Conservation (phyloP, 2,797 vertebrate genomes). For the Chiroxiphia lanceolata region DNA sequence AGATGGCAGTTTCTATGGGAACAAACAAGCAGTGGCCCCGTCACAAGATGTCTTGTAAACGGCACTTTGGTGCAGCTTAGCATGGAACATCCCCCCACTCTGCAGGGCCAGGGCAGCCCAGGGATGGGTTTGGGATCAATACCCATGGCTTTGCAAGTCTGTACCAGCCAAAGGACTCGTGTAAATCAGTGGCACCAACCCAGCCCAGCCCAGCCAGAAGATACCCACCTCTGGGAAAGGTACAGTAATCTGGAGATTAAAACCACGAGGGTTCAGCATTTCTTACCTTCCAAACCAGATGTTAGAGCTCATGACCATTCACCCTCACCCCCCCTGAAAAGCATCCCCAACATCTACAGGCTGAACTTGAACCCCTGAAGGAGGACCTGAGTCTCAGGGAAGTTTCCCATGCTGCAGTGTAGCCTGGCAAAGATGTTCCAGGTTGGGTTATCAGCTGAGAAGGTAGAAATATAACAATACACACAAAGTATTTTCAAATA, state of each 20-base stretch:
- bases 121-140: accelerated
- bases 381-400: not conserved
- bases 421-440: not conserved
- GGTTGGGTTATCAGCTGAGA: not conserved
- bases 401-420: not conserved
- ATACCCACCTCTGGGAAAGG: not conserved
- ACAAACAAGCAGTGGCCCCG: constrained; percentile 24
- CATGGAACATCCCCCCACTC: not conserved
- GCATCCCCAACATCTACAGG: not conserved
- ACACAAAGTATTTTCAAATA: not conserved
- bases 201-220: not conserved
- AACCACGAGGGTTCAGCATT: not conserved
- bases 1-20: constrained; percentile 69
- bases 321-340: not conserved
- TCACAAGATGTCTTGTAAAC: not conserved
- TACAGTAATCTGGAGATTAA: not conserved
- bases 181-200: not conserved
- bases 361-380: not conserved
- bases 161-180: accelerated
- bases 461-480: not conserved
- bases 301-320: too few relatives aligned
- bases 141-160: accelerated
- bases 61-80: not conserved
- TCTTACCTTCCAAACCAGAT: not conserved
- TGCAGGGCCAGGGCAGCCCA: not conserved